A percentile compares a stretch with the other conserved stretches of the same genome.
These are phyloP conservation scores for Lithophane ornitopus DNA, from an alignment of 2,888 invertebrate species.

Conservation along the genomic window DNA sequence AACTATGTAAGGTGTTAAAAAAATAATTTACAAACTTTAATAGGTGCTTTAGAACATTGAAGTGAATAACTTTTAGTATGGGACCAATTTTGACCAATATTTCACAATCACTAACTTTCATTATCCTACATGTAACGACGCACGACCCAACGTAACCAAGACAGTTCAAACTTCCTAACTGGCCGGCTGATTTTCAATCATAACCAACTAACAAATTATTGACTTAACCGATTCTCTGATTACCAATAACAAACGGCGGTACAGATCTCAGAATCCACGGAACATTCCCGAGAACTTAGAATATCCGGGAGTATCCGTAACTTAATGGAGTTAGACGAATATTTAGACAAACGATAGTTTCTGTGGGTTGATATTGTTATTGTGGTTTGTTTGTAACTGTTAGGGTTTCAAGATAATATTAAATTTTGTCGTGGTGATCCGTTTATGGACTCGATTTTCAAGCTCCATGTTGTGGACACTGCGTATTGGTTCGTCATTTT, in stretches of 20 bases:
- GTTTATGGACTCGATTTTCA: background rate
- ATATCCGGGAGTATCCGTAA: conserved; percentile 8
- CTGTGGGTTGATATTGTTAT: background rate
- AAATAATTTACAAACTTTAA: too few species aligned
- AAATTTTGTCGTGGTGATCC: background rate
- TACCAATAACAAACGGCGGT: conserved; percentile 29
- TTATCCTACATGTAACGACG: conserved; percentile 43
- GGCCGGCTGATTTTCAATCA: conserved; percentile 45
- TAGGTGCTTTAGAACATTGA: too few species aligned
- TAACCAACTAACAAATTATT: conserved; percentile 46
- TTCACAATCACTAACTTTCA: background rate
- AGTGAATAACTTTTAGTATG: too few species aligned
- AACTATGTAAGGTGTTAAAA: too few species aligned
- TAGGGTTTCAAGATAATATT: background rate
- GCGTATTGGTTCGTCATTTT: too few species aligned
- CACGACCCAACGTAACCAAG: conserved; percentile 12
- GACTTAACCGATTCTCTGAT: conserved; percentile 45
- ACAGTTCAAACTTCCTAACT: conserved; percentile 34
- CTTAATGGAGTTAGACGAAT: background rate
- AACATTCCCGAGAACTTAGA: background rate
- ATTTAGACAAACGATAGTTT: conserved; percentile 3
- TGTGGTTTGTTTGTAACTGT: background rate
- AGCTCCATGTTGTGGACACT: background rate
- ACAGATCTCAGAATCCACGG: background rate
- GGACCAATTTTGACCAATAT: too few species aligned